Evolutionary conservation across 2,113 vertebrate species (phyloP).

Genomic region (Pantherophis guttatus): DNA sequence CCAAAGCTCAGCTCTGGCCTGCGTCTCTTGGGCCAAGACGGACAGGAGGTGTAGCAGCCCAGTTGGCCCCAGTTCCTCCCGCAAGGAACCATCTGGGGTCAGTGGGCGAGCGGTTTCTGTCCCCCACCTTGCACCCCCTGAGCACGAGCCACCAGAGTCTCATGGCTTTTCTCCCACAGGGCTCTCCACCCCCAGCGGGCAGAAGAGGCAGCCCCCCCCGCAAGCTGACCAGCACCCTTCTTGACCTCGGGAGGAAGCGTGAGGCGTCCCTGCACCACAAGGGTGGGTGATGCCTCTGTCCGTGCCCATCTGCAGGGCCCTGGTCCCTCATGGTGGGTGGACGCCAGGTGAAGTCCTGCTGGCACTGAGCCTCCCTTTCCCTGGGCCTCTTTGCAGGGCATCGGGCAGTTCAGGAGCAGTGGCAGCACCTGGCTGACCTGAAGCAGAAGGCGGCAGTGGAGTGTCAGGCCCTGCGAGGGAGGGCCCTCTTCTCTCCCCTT

Average conservation of each 20-base stretch:
- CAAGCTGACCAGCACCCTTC: conserved; percentile 80
- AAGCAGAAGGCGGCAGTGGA: conserved; percentile 90
- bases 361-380: not conserved
- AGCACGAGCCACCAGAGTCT: not conserved
- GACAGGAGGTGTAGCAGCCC: conserved; percentile 70
- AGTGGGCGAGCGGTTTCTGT: not conserved
- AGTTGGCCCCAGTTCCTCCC: conserved; percentile 76
- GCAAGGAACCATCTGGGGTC: conserved; percentile 72
- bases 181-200: conserved; percentile 68
- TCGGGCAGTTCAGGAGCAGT: conserved; percentile 94
- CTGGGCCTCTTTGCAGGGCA: conserved; percentile 73
- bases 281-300: conserved; percentile 69
- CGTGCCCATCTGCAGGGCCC: not conserved
- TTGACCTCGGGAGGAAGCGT: conserved; percentile 85
- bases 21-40: conserved; percentile 84
- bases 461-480: conserved; percentile 80
- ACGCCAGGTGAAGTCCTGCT: not conserved
- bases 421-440: conserved; percentile 87
- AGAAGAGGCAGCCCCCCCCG: conserved; percentile 84
- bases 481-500: conserved; percentile 58
- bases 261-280: conserved; percentile 82
- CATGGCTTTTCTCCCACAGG: conserved; percentile 62
- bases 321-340: not conserved
- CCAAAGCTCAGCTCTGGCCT: not conserved
- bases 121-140: not conserved